Conservation (phyloP, 1,140 invertebrate species). For the Dolichoris vasculosae region DNA sequence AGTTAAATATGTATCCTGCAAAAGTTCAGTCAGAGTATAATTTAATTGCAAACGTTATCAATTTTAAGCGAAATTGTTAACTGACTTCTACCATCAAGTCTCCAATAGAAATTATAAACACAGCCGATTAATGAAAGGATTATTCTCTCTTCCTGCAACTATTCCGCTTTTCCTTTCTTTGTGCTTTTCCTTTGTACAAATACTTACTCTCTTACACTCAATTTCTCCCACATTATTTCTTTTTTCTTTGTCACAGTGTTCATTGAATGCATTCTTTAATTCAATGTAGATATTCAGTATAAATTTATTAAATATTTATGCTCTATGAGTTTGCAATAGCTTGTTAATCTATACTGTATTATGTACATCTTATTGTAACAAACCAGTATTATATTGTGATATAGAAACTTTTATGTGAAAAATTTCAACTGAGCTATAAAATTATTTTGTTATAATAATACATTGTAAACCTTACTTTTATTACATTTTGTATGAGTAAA, state of each 20-base stretch:
- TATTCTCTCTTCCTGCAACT: neutral
- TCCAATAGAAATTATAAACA: conserved; percentile 34
- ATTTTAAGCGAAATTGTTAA: conserved; percentile 32
- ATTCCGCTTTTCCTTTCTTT: neutral
- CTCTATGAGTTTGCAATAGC: too few relatives aligned
- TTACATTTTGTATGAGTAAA: too few relatives aligned
- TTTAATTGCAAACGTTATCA: conserved; percentile 44
- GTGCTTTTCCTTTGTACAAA: too few relatives aligned
- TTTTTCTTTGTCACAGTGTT: neutral
- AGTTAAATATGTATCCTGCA: conserved; percentile 7
- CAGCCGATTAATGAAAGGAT: conserved; percentile 29
- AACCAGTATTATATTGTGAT: too few relatives aligned
- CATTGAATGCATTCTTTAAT: conserved; percentile 21
- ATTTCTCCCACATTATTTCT: neutral
- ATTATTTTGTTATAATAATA: too few relatives aligned
- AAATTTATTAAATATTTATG: conserved; percentile 37
- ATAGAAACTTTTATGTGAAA: too few relatives aligned
- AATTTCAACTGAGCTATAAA: too few relatives aligned
- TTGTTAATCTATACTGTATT: too few relatives aligned
- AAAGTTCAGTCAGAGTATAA: neutral
- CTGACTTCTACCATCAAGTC: neutral
- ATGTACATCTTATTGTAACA: too few relatives aligned
- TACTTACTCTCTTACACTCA: neutral
- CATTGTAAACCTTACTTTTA: too few relatives aligned
- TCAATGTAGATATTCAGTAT: conserved; percentile 27